Evolutionary conservation across 2,888 invertebrate species (phyloP).

Genomic region (Machimus atricapillus): DNA sequence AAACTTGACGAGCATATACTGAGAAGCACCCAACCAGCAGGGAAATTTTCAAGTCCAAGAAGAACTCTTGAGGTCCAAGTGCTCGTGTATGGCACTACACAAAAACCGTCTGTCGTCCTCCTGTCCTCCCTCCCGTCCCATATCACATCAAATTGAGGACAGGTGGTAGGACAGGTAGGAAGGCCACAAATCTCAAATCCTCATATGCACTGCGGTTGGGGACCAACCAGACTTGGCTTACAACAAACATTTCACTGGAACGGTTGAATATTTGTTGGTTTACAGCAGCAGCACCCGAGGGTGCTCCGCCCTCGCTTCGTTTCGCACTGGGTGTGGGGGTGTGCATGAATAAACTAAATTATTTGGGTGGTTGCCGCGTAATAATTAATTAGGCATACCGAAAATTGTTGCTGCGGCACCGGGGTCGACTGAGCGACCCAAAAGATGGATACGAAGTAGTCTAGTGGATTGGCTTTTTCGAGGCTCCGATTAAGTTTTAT

Average conservation of each 20-base stretch:
- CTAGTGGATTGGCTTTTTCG: background rate
- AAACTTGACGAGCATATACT: background rate
- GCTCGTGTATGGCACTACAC: background rate
- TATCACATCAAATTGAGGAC: background rate
- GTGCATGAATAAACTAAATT: slow-evolving; percentile 26
- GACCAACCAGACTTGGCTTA: background rate
- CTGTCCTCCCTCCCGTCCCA: background rate
- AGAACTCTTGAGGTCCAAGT: slow-evolving; percentile 3
- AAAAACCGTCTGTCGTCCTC: slow-evolving; percentile 1
- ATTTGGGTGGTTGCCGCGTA: slow-evolving; percentile 4
- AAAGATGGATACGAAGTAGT: background rate
- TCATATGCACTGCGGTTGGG: background rate
- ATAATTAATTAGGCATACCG: slow-evolving; percentile 37
- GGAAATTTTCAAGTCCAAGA: slow-evolving; percentile 29
- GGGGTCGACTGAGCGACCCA: background rate
- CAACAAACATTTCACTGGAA: slow-evolving; percentile 24
- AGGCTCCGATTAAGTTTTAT: slow-evolving; percentile 14
- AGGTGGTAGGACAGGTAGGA: background rate
- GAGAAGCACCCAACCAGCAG: background rate
- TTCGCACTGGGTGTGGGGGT: background rate
- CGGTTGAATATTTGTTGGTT: slow-evolving; percentile 8
- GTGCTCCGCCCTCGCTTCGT: background rate
- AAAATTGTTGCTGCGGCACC: background rate
- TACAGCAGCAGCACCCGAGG: background rate
- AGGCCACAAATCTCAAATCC: slow-evolving; percentile 20